These are phyloP conservation scores for Neotoma lepida DNA, from an alignment of 2,113 vertebrate genomes.

Conservation along the genomic window DNA sequence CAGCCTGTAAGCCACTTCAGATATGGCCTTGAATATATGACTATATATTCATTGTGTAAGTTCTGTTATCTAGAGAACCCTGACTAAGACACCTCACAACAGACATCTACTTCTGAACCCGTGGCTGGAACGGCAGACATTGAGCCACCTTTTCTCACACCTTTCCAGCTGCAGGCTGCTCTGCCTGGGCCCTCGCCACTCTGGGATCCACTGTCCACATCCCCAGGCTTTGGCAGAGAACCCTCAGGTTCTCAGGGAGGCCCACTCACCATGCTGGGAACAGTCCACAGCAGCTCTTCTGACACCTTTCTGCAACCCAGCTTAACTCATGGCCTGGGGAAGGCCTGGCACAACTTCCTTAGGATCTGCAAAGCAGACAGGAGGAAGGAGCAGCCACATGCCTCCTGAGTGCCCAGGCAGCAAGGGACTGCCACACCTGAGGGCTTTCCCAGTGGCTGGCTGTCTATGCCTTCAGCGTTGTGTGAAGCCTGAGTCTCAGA, in stretches of 20 bases:
- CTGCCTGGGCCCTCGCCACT: not conserved
- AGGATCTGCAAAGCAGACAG: not conserved
- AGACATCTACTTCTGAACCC: slow-evolving; percentile 58
- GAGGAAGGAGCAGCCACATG: not conserved
- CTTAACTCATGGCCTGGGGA: not conserved
- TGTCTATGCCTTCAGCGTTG: not conserved
- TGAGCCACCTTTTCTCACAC: not conserved
- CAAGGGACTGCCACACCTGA: not conserved
- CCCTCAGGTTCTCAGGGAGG: not conserved
- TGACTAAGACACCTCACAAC: not conserved
- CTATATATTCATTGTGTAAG: not conserved
- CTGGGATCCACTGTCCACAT: not conserved
- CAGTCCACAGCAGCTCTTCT: not conserved
- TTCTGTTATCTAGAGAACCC: not conserved
- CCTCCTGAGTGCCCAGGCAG: not conserved
- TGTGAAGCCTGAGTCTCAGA: not conserved
- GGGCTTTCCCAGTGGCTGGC: not conserved
- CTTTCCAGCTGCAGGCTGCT: not conserved
- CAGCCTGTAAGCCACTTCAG: too few species aligned
- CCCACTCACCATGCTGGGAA: not conserved
- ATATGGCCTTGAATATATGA: not conserved
- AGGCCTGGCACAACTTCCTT: not conserved
- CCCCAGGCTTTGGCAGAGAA: not conserved
- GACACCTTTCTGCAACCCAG: not conserved
- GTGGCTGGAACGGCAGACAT: not conserved